Conservation (phyloP, 2,797 vertebrate species). For the Emydoidea blandingii region DNA sequence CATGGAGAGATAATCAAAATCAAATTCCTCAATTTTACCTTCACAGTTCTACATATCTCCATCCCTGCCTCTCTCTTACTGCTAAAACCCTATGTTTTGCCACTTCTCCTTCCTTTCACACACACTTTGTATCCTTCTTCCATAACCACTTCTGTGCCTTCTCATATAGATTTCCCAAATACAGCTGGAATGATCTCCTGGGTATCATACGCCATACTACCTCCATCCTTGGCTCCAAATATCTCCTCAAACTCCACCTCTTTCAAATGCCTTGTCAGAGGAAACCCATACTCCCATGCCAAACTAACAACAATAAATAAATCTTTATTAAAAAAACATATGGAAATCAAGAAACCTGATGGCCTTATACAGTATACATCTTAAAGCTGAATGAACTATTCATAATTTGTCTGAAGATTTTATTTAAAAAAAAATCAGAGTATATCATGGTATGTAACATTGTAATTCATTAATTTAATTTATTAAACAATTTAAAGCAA, state of each 20-base stretch:
- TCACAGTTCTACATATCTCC: background rate
- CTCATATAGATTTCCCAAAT: background rate
- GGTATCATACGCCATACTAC: background rate
- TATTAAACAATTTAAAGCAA: background rate
- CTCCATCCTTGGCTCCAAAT: background rate
- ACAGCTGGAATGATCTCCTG: background rate
- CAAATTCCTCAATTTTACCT: background rate
- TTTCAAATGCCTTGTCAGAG: background rate
- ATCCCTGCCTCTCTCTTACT: background rate
- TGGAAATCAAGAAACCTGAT: background rate
- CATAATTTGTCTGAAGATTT: background rate
- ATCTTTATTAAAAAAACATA: background rate
- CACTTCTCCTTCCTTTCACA: background rate
- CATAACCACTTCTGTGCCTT: background rate
- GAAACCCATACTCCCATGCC: background rate
- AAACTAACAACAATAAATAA: background rate
- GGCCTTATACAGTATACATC: background rate
- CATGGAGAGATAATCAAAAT: background rate
- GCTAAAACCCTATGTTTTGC: background rate
- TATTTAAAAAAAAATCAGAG: background rate
- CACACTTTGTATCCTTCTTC: background rate
- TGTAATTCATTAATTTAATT: background rate
- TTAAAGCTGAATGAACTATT: fast-evolving
- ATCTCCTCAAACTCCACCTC: background rate
- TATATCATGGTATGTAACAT: background rate